Conservation (phyloP, 1,140 invertebrate genomes). For the Meloidogyne exigua region DNA sequence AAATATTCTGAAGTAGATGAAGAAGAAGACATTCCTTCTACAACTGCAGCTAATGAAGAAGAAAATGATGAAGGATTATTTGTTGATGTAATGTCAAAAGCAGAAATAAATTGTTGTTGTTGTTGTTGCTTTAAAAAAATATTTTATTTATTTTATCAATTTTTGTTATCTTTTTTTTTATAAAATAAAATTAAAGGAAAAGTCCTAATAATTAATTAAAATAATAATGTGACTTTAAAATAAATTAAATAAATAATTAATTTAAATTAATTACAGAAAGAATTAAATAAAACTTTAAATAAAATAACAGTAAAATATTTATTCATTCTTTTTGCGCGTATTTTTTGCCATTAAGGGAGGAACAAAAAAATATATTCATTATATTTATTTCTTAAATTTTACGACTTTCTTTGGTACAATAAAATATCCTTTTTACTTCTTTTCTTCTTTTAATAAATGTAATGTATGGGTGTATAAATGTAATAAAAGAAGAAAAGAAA, state of each 20-base stretch:
- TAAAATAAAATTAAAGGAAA: no score
- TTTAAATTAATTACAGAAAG: no score
- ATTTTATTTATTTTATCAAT: background rate
- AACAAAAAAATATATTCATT: background rate
- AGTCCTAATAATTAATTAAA: background rate
- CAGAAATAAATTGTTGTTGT: conserved; percentile 1
- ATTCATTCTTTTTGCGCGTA: no score
- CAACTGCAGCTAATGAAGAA: background rate
- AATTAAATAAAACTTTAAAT: no score
- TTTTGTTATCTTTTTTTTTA: background rate
- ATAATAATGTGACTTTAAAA: no score
- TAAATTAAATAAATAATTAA: no score
- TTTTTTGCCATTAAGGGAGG: no score
- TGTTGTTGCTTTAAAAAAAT: background rate
- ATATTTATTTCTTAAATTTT: background rate
- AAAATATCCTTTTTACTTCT: background rate
- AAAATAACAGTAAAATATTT: no score
- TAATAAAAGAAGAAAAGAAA: background rate
- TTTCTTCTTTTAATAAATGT: background rate
- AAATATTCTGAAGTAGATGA: background rate
- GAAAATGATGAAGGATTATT: background rate
- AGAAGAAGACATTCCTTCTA: background rate
- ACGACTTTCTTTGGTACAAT: background rate
- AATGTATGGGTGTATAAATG: background rate
- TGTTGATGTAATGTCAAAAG: background rate